A percentile compares a stretch with the other conserved stretches of the same genome.
Conservation (phyloP, 2,888 invertebrate species). For the Chydorus sphaericus region DNA sequence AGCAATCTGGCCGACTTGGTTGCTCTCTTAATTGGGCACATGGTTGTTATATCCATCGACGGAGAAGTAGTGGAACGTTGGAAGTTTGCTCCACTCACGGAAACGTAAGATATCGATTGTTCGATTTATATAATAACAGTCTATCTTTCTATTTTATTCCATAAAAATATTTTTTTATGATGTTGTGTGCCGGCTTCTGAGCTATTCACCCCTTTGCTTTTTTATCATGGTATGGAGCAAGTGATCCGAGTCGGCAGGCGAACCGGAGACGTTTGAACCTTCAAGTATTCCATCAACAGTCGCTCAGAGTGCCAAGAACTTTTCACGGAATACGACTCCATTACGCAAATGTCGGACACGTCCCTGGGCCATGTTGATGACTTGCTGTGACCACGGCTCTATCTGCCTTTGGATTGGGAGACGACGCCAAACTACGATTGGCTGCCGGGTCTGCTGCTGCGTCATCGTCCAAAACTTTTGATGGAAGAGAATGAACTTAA, state of each 20-base stretch:
- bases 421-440: no score
- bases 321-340: slow-evolving; percentile 6
- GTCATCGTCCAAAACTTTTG: neutral
- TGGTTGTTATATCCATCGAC: neutral
- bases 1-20: neutral
- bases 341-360: slow-evolving; percentile 1
- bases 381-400: slow-evolving; percentile 3
- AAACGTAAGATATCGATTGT: neutral
- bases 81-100: no score
- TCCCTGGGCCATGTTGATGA: slow-evolving; percentile 4
- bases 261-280: neutral
- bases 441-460: no score
- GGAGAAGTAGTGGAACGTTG: neutral
- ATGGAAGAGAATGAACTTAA: slow-evolving; percentile 1
- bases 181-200: slow-evolving; percentile 1
- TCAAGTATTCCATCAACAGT: slow-evolving; percentile 2
- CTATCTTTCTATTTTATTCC: neutral
- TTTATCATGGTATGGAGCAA: neutral
- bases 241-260: slow-evolving; percentile 5
- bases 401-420: slow-evolving; percentile 8
- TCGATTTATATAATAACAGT: neutral
- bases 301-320: slow-evolving; percentile 5
- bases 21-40: neutral
- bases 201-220: neutral
- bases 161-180: no score